These are phyloP conservation scores for Argyrosomus japonicus DNA, from an alignment of 2,113 vertebrate species.

Conservation along the genomic window DNA sequence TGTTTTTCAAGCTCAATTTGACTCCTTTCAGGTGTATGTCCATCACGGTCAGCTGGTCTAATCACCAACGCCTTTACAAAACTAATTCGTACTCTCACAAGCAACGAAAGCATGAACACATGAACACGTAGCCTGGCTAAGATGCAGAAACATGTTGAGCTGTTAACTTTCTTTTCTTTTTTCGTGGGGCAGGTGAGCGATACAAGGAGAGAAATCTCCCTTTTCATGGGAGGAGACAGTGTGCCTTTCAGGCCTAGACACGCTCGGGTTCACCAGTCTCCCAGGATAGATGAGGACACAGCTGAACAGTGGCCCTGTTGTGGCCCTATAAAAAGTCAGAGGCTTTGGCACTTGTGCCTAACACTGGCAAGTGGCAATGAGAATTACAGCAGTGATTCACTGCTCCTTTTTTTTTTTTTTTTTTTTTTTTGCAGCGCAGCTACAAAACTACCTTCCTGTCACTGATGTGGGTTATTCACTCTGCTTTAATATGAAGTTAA, in stretches of 20 bases:
- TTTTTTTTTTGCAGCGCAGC: slow-evolving; percentile 8
- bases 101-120: not conserved
- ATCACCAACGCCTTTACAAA: not conserved
- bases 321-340: slow-evolving; percentile 71
- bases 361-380: slow-evolving; percentile 57
- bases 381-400: slow-evolving; percentile 57
- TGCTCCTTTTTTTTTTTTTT: not conserved
- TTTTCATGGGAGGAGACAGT: slow-evolving; percentile 69
- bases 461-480: not conserved
- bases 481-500: slow-evolving; percentile 26
- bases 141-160: slow-evolving; percentile 3
- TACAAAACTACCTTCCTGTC: slow-evolving; percentile 23
- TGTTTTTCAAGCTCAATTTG: slow-evolving; percentile 49
- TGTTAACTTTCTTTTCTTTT: slow-evolving; percentile 8
- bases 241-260: slow-evolving; percentile 73
- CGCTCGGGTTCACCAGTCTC: slow-evolving; percentile 70
- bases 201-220: slow-evolving; percentile 56
- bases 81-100: not conserved
- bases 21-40: slow-evolving; percentile 15
- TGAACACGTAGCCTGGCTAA: not conserved
- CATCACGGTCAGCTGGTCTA: slow-evolving; percentile 14
- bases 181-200: slow-evolving; percentile 47
- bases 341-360: slow-evolving; percentile 53
- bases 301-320: slow-evolving; percentile 74
- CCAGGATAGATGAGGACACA: slow-evolving; percentile 69